Percentiles rank a stretch among this genome's conserved stretches.
phyloP scores from a whole-genome alignment of 2,888 invertebrate species.

The Isoperla grammatica region DNA sequence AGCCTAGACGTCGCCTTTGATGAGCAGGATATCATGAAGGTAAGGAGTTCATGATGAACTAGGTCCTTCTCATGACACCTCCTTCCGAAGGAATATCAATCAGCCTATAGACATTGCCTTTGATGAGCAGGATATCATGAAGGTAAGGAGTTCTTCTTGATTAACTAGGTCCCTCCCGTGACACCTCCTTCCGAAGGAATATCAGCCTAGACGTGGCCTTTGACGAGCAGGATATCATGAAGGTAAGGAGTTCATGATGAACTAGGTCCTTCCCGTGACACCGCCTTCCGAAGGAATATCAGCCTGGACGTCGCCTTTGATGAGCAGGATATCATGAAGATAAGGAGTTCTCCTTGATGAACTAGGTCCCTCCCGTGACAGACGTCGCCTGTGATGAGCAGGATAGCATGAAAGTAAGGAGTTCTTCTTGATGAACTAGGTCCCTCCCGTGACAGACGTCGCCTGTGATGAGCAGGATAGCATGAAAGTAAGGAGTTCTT shows the following conservation, averaged over 20 bases:
- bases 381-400: constrained; percentile 53
- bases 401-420: constrained; percentile 63
- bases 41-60: constrained; percentile 53
- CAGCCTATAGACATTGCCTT: constrained; percentile 50
- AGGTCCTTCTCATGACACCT: constrained; percentile 62
- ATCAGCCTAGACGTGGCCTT: constrained; percentile 48
- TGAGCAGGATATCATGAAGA: constrained; percentile 65
- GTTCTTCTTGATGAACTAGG: constrained; percentile 51
- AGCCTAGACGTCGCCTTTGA: constrained; percentile 50
- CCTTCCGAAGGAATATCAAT: constrained; percentile 59
- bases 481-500: constrained; percentile 61
- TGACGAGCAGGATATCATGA: constrained; percentile 63
- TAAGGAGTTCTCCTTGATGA: constrained; percentile 55
- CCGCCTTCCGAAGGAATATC: constrained; percentile 62
- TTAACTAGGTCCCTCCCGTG: constrained; percentile 55
- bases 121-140: constrained; percentile 63
- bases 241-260: constrained; percentile 58
- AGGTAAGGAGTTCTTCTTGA: constrained; percentile 62
- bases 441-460: constrained; percentile 56
- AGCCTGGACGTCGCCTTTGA: constrained; percentile 50
- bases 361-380: constrained; percentile 56
- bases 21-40: constrained; percentile 65
- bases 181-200: constrained; percentile 64
- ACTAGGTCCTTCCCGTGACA: constrained; percentile 64
- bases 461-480: constrained; percentile 58